phyloP scores from a whole-genome alignment of 2,888 invertebrate genomes.

The Harmothoe impar region DNA sequence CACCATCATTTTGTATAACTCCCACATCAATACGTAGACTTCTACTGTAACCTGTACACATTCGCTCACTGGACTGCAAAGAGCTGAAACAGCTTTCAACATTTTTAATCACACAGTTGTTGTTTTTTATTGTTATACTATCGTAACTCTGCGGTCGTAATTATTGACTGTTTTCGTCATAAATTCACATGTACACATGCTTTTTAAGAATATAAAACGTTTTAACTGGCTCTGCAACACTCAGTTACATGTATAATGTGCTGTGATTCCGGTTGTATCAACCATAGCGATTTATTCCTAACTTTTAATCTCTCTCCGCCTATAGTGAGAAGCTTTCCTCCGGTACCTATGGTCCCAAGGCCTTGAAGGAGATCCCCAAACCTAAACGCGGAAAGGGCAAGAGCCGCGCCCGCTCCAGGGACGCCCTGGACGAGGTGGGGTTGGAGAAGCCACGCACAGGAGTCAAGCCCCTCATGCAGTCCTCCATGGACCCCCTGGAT shows the following conservation, averaged over 20 bases:
- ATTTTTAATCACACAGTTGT: background rate
- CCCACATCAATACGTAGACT: too few relatives aligned
- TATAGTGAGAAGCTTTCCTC: conserved; percentile 61
- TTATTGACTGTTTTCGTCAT: too few relatives aligned
- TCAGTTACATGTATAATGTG: too few relatives aligned
- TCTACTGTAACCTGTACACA: too few relatives aligned
- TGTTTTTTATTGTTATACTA: background rate
- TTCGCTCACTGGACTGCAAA: too few relatives aligned
- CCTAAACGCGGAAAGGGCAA: conserved; percentile 12
- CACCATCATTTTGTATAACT: background rate
- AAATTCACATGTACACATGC: too few relatives aligned
- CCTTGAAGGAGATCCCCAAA: conserved; percentile 68
- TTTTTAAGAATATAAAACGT: too few relatives aligned
- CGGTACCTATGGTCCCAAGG: conserved; percentile 69
- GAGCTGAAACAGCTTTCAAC: background rate
- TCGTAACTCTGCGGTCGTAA: too few relatives aligned
- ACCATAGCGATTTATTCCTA: too few relatives aligned
- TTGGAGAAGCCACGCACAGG: background rate
- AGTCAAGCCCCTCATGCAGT: background rate
- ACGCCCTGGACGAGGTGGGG: too few relatives aligned
- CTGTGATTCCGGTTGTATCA: too few relatives aligned
- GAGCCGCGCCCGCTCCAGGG: conserved; percentile 9
- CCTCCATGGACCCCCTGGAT: background rate
- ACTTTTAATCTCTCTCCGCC: background rate
- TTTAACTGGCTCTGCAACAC: too few relatives aligned